Percentiles rank a stretch among this genome's conserved stretches.
Conservation (phyloP, 2,888 invertebrate species). For the Tachina lurida region DNA sequence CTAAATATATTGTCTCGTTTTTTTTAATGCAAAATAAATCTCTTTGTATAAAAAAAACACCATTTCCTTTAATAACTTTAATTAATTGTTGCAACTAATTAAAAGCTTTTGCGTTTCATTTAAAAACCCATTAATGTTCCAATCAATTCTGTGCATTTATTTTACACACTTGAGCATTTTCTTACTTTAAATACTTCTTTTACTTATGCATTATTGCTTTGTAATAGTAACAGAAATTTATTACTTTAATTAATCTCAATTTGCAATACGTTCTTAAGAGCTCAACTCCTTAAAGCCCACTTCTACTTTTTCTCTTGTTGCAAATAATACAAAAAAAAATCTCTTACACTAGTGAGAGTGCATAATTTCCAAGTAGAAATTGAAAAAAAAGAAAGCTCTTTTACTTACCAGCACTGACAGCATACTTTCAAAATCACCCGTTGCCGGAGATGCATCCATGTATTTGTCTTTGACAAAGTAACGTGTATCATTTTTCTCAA, state of each 20-base stretch:
- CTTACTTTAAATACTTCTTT: background rate
- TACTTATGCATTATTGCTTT: background rate
- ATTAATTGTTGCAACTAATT: slow-evolving; percentile 51
- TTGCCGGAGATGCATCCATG: slow-evolving; percentile 89
- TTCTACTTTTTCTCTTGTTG: background rate
- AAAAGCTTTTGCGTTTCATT: slow-evolving; percentile 56
- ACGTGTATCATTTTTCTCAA: slow-evolving; percentile 84
- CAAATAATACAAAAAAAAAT: background rate
- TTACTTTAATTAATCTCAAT: slow-evolving; percentile 71
- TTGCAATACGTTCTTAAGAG: slow-evolving; percentile 8
- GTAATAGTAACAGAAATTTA: slow-evolving; percentile 55
- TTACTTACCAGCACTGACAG: slow-evolving; percentile 90
- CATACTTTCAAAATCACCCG: slow-evolving; percentile 94
- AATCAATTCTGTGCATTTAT: slow-evolving; percentile 45
- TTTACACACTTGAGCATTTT: slow-evolving; percentile 46
- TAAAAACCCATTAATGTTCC: slow-evolving; percentile 59
- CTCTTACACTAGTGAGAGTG: too few relatives aligned
- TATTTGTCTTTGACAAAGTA: slow-evolving; percentile 88
- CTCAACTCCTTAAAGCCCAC: background rate
- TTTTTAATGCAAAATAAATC: background rate
- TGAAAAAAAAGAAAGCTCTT: background rate
- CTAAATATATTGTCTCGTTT: too few relatives aligned
- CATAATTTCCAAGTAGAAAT: slow-evolving; percentile 36
- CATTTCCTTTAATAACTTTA: background rate
- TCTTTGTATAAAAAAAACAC: background rate